Evolutionary conservation across 2,888 invertebrate species (phyloP).

Genomic region (Minunthozetes semirufus): DNA sequence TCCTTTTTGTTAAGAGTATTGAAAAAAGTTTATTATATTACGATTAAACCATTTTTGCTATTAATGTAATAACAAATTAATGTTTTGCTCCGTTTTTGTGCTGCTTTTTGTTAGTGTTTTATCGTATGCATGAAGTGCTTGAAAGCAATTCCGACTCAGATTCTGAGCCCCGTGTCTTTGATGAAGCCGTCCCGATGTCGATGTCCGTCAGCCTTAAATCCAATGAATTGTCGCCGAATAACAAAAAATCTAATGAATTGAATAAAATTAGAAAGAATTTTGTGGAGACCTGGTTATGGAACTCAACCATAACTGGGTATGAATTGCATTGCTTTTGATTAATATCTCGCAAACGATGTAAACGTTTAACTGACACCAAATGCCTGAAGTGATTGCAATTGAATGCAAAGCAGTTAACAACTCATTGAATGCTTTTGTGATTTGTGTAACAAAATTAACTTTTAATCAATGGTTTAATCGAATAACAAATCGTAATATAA

Average conservation of each 20-base stretch:
- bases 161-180: background rate
- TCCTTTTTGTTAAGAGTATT: too few relatives aligned
- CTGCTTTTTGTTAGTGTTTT: slow-evolving; percentile 11
- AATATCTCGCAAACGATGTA: background rate
- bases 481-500: slow-evolving; percentile 7
- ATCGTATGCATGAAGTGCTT: slow-evolving; percentile 27
- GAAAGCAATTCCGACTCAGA: background rate
- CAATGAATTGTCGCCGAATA: slow-evolving; percentile 6
- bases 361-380: background rate
- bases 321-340: background rate
- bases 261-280: slow-evolving; percentile 24
- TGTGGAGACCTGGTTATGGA: slow-evolving; percentile 25
- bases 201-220: background rate
- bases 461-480: background rate
- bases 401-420: slow-evolving; percentile 11
- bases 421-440: background rate
- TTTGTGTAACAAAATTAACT: background rate
- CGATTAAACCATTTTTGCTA: background rate
- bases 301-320: slow-evolving; percentile 27
- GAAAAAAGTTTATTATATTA: background rate
- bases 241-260: slow-evolving; percentile 10
- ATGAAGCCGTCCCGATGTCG: background rate
- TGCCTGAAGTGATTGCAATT: background rate
- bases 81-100: background rate
- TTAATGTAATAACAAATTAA: background rate